phyloP scores from a whole-genome alignment of 2,888 invertebrate genomes.

The Cynaeus angustus region DNA sequence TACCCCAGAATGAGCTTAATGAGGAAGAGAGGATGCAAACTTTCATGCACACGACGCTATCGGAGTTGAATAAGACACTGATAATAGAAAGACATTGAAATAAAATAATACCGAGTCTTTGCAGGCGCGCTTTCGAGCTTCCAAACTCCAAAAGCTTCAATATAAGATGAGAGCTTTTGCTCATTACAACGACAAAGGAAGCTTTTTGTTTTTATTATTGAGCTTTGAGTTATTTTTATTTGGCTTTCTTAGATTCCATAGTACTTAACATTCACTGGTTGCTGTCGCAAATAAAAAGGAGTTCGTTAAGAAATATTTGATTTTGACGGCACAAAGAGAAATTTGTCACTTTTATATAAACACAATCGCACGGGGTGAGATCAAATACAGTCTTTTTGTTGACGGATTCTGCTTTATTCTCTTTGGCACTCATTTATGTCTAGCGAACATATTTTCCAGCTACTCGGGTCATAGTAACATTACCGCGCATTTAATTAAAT shows the following conservation, averaged over 20 bases:
- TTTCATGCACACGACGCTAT: constrained; percentile 37
- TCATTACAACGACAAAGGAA: constrained; percentile 56
- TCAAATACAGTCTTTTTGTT: constrained; percentile 38
- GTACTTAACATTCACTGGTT: constrained; percentile 52
- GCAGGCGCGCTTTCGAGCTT: constrained; percentile 41
- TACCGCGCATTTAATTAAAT: too few relatives aligned
- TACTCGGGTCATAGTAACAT: too few relatives aligned
- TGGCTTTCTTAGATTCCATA: constrained; percentile 50
- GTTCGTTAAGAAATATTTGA: constrained; percentile 54
- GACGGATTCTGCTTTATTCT: constrained; percentile 23
- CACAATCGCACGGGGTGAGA: constrained; percentile 42
- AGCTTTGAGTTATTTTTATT: constrained; percentile 55
- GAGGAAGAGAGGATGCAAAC: constrained; percentile 22
- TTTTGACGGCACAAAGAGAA: constrained; percentile 51
- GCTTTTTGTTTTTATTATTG: constrained; percentile 56
- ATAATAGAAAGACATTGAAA: constrained; percentile 52
- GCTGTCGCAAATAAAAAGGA: constrained; percentile 49
- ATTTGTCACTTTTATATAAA: constrained; percentile 50
- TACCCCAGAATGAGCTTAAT: constrained; percentile 51
- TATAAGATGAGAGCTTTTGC: constrained; percentile 55
- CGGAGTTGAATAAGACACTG: constrained; percentile 48
- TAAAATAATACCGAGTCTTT: constrained; percentile 49
- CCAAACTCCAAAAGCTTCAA: constrained; percentile 50
- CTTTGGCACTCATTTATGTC: constrained; percentile 15
- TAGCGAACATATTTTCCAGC: background rate